Evolutionary conservation across 2,888 invertebrate species (phyloP), one percentile per base, ranked within the genome.

Genomic region (Saturnia japonica): DNA sequence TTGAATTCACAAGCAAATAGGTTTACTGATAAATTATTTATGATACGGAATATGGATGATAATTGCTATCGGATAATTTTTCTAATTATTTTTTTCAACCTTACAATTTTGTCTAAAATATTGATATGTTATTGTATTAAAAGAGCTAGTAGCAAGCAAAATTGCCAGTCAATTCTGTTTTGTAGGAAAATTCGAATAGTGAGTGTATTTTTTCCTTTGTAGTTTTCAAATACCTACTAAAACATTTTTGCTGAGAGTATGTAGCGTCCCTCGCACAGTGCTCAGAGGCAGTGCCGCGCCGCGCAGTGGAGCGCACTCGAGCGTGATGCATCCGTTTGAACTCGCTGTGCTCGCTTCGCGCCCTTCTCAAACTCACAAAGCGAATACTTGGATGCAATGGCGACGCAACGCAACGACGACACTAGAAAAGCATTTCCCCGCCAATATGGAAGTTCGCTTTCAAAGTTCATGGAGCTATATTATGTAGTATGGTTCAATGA

Each of bases 271-370:
- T 3, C 22, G 42, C 42, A 7, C n/a, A 22, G 14, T n/a, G n/a
- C n/a, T n/a, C n/a, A n/a, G n/a, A n/a, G n/a, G n/a, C n/a, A n/a
- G n/a, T n/a, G 25, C 66, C 2, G 34, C 34, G 34, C 34, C 34
- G 25, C 14, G 14, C 54, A 25, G 25, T 67, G 67, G 54, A 60
- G 68, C 54, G 67, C 69, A 54, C 69, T 71, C 67, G 51, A 68
- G 60, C n/a, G n/a, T 47, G 51, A 67, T 67, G 71, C 69, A 47
- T 71, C 69, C 69, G 71, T 69, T 34, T 69, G 60, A 68, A 42
- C 54, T 22, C 43, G 7, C 42, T 12, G 12, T 6, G 2, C 34
- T 4, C 34, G 3, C 2, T 16, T 60, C 57, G 25, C 57, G 3
- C 25, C 25, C 14, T 28, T 34, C 57, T 60, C 57, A 1, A 12